Percentiles rank a stretch among this genome's conserved stretches.
Evolutionary conservation across 2,888 invertebrate species (phyloP).

Genomic region (Rhynchonema sp.): DNA sequence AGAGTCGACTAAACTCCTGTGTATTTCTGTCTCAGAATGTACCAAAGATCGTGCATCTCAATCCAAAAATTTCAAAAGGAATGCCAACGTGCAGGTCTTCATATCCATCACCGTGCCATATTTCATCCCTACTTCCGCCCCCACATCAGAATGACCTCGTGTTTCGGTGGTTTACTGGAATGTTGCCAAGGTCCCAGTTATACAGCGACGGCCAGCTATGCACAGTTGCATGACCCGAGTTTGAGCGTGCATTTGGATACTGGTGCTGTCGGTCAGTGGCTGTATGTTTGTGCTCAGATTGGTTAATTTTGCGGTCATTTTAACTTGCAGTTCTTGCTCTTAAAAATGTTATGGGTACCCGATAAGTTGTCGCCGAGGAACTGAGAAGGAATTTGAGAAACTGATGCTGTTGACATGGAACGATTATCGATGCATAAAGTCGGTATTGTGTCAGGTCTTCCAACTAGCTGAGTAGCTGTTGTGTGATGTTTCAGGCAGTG

Average conservation of each 20-base stretch:
- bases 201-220: conserved; percentile 13
- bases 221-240: conserved; percentile 15
- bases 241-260: conserved; percentile 18
- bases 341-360: no score
- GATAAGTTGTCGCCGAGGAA: neutral
- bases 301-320: no score
- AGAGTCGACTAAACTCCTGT: no score
- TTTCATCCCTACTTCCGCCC: neutral
- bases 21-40: no score
- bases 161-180: conserved; percentile 3
- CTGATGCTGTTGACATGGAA: neutral
- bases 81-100: no score
- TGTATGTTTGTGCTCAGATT: no score
- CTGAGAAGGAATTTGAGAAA: neutral
- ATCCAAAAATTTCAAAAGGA: no score
- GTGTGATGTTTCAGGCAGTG: conserved; percentile 48
- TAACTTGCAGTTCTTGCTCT: no score
- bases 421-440: neutral
- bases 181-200: conserved; percentile 13
- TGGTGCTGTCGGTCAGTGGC: conserved; percentile 17
- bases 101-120: no score
- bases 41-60: no score
- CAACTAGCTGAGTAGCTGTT: no score
- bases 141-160: neutral
- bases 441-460: neutral